These are phyloP conservation scores for Abramis brama DNA, from an alignment of 2,113 vertebrate genomes.

Conservation along the genomic window DNA sequence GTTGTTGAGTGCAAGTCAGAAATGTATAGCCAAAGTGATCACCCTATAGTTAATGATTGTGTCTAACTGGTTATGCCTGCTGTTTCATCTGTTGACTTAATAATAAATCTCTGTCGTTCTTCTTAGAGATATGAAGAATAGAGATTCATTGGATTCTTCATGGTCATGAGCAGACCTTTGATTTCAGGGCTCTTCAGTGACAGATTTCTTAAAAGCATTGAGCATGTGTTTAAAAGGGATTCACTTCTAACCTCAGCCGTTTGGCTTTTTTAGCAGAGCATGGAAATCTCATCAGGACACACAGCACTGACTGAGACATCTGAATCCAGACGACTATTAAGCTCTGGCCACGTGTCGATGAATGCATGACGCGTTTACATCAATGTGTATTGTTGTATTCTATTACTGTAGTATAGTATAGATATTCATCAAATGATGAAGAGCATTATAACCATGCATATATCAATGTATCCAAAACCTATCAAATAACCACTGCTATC, in stretches of 20 bases:
- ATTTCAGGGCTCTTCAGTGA: not conserved
- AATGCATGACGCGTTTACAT: conserved; percentile 11
- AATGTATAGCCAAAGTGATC: not conserved
- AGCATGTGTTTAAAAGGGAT: not conserved
- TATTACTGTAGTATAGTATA: not conserved
- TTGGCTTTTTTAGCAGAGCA: conserved; percentile 16
- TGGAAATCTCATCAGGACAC: conserved; percentile 46
- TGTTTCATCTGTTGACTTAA: not conserved
- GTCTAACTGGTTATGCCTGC: not conserved
- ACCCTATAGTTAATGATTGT: not conserved
- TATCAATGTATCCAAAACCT: too few species aligned
- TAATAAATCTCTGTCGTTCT: not conserved
- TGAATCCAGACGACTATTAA: conserved; percentile 28
- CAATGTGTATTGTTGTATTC: not conserved
- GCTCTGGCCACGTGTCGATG: conserved; percentile 24
- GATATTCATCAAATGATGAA: too few species aligned
- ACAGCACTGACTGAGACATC: not conserved
- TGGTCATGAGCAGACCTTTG: not conserved
- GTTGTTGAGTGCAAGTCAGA: not conserved
- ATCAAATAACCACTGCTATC: too few species aligned
- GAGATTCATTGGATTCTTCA: conserved; percentile 1
- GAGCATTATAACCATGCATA: too few species aligned
- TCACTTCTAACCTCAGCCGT: conserved; percentile 1
- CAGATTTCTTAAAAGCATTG: conserved; percentile 15
- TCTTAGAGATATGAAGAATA: too few species aligned